A percentile compares a stretch with the other conserved stretches of the same genome.
Conservation (phyloP, 2,113 vertebrate species). For the Willisornis vidua region DNA sequence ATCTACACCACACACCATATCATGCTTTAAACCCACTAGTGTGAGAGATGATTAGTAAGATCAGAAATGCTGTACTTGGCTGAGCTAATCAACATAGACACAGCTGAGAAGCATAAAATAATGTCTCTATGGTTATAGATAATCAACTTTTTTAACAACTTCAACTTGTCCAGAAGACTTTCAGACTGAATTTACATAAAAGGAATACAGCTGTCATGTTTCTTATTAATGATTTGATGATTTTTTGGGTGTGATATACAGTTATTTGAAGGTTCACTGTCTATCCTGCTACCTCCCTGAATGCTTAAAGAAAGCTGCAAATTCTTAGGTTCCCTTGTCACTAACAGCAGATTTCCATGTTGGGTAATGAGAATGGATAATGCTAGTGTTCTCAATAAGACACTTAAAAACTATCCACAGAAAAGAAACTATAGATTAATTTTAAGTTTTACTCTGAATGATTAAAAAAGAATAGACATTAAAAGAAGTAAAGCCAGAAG, state of each 20-base stretch:
- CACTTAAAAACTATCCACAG: background rate
- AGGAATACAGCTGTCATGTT: background rate
- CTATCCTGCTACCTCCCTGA: background rate
- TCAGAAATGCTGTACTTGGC: background rate
- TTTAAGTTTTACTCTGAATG: background rate
- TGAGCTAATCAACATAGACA: background rate
- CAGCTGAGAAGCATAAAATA: background rate
- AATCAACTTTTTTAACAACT: background rate
- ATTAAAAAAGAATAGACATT: background rate
- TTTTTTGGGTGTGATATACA: background rate
- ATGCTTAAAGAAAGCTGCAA: background rate
- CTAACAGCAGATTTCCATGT: background rate
- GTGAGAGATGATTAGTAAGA: background rate
- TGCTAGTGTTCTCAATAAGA: background rate
- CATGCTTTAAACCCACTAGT: background rate
- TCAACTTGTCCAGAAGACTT: background rate
- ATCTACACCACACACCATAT: background rate
- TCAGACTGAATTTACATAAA: background rate
- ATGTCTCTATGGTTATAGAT: background rate
- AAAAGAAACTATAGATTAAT: background rate
- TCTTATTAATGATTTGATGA: background rate
- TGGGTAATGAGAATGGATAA: background rate
- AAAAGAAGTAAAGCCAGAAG: background rate
- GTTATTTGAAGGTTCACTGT: background rate
- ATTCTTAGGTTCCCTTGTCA: background rate